Evolutionary conservation across 2,888 invertebrate species (phyloP).

Genomic region (Troides oblongomaculatus): DNA sequence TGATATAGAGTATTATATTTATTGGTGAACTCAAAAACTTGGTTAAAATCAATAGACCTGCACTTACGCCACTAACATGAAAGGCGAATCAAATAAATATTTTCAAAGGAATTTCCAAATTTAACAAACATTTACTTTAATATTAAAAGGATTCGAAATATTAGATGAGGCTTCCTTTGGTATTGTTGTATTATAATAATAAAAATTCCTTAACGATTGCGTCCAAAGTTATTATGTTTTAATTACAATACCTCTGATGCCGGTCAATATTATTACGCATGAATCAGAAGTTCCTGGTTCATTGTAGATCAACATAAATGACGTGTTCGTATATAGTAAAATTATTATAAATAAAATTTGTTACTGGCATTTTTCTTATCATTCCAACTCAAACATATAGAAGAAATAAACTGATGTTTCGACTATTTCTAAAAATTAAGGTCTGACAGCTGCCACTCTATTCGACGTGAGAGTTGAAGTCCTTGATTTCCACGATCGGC

Average conservation of each 20-base stretch:
- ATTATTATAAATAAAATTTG: background rate
- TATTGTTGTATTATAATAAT: slow-evolving; percentile 13
- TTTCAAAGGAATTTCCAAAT: background rate
- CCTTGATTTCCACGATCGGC: slow-evolving; percentile 27
- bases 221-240: slow-evolving; percentile 14
- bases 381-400: background rate
- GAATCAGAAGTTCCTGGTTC: slow-evolving; percentile 26
- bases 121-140: background rate
- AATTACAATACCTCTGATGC: slow-evolving; percentile 16
- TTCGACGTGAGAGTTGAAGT: slow-evolving; percentile 18
- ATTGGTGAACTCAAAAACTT: background rate
- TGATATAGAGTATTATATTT: background rate
- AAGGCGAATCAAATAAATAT: slow-evolving; percentile 2
- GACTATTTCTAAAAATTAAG: background rate
- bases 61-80: background rate
- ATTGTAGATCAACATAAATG: slow-evolving; percentile 5
- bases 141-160: background rate
- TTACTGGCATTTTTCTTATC: slow-evolving; percentile 1
- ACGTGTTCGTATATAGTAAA: slow-evolving; percentile 3
- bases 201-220: slow-evolving; percentile 18
- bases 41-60: slow-evolving; percentile 15
- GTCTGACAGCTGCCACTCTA: background rate
- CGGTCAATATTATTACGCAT: slow-evolving; percentile 19
- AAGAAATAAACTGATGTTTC: background rate
- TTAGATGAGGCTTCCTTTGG: background rate